Percentiles rank a stretch among this genome's conserved stretches.
Conservation (phyloP, 2,888 invertebrate species). For the Pinctada fucata region DNA sequence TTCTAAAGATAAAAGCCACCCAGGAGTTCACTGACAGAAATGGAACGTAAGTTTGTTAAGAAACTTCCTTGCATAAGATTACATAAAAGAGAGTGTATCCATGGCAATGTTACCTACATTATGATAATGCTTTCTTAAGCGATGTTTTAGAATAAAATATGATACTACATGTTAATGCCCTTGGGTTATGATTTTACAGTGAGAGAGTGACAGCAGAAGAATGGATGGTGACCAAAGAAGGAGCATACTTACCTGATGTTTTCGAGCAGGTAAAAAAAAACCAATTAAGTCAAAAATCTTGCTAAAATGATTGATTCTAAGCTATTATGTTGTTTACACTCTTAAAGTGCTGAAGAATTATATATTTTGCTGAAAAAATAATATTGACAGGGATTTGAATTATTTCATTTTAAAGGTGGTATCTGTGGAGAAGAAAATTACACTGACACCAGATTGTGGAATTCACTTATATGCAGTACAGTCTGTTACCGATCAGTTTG, state of each 20-base stretch:
- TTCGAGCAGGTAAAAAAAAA: slow-evolving; percentile 62
- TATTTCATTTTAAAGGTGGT: slow-evolving; percentile 46
- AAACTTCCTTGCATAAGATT: too few relatives aligned
- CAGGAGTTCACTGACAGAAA: slow-evolving; percentile 59
- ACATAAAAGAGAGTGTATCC: too few relatives aligned
- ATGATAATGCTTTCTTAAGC: too few relatives aligned
- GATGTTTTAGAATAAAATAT: too few relatives aligned
- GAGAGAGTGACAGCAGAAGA: slow-evolving; percentile 70
- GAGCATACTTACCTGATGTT: slow-evolving; percentile 69
- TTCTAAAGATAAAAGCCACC: slow-evolving; percentile 58
- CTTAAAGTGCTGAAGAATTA: background rate
- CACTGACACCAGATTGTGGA: slow-evolving; percentile 62
- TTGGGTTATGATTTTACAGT: slow-evolving; percentile 43
- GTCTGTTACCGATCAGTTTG: slow-evolving; percentile 57
- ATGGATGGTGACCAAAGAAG: slow-evolving; percentile 65
- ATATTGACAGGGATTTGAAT: too few relatives aligned
- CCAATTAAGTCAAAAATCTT: too few relatives aligned
- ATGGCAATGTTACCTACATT: too few relatives aligned
- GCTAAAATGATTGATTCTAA: too few relatives aligned
- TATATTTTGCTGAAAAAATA: too few relatives aligned
- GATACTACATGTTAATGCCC: background rate
- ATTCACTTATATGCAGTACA: slow-evolving; percentile 62
- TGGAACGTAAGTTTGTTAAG: slow-evolving; percentile 59
- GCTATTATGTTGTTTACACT: background rate
- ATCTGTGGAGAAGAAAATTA: slow-evolving; percentile 54